phyloP scores from a whole-genome alignment of 2,888 invertebrate species.

The Sesia apiformis region DNA sequence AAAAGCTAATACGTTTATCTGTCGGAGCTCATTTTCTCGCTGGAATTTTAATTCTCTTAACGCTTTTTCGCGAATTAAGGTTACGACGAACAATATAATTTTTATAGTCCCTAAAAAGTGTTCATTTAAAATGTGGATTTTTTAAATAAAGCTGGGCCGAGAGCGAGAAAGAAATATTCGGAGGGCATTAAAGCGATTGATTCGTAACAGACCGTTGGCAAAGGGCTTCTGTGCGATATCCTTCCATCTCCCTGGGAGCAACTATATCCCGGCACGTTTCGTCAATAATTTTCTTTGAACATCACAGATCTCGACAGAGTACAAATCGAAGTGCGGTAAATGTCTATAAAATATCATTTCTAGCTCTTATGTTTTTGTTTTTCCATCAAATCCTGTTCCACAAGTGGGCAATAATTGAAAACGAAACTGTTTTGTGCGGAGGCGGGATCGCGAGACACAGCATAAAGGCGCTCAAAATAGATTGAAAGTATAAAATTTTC shows the following conservation, averaged over 20 bases:
- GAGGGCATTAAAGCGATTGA: slow-evolving; percentile 32
- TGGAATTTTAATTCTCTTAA: slow-evolving; percentile 59
- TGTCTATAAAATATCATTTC: slow-evolving; percentile 72
- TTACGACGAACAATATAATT: slow-evolving; percentile 53
- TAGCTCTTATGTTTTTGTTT: slow-evolving; percentile 61
- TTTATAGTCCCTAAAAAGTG: slow-evolving; percentile 43
- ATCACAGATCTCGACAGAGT: slow-evolving; percentile 62
- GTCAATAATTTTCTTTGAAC: slow-evolving; percentile 69
- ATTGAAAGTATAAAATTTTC: slow-evolving; percentile 75
- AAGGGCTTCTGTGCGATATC: slow-evolving; percentile 31
- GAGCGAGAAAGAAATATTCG: slow-evolving; percentile 11
- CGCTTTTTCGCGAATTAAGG: slow-evolving; percentile 50
- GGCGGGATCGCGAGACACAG: slow-evolving; percentile 65
- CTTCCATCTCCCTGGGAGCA: slow-evolving; percentile 29
- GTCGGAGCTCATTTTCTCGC: slow-evolving; percentile 50
- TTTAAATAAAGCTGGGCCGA: slow-evolving; percentile 18
- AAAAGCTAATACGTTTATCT: slow-evolving; percentile 59
- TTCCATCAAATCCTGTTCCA: slow-evolving; percentile 66
- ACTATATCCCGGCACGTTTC: slow-evolving; percentile 61
- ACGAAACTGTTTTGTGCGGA: slow-evolving; percentile 67
- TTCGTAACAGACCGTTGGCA: slow-evolving; percentile 27
- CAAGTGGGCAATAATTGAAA: slow-evolving; percentile 76
- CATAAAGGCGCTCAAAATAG: slow-evolving; percentile 71
- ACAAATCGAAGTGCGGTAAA: slow-evolving; percentile 68
- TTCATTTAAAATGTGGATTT: slow-evolving; percentile 32